Conservation (phyloP, 2,113 vertebrate species). For the Arizona elegans region DNA sequence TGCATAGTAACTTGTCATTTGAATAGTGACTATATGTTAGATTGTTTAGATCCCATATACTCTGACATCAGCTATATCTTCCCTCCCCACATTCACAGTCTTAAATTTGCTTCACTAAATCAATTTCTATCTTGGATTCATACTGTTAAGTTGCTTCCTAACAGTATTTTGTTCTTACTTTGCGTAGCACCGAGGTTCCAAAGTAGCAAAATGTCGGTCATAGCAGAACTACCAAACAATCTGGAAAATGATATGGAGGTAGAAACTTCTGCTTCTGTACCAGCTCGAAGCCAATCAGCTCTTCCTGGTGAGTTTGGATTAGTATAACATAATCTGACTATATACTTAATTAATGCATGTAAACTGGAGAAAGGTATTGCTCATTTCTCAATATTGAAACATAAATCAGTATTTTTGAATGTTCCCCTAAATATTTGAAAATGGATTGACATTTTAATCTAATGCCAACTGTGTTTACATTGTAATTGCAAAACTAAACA, state of each 20-base stretch:
- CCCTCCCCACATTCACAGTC: neutral
- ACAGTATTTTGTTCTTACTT: neutral
- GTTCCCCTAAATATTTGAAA: neutral
- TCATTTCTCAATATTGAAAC: neutral
- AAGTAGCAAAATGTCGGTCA: slow-evolving; percentile 63
- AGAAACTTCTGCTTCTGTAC: slow-evolving; percentile 51
- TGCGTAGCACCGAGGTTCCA: slow-evolving; percentile 62
- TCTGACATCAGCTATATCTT: neutral
- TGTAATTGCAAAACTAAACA: neutral
- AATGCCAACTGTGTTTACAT: neutral
- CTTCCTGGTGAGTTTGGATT: slow-evolving; percentile 60
- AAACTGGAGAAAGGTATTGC: neutral
- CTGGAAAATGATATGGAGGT: slow-evolving; percentile 70
- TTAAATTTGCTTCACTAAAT: neutral
- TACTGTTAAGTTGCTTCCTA: neutral
- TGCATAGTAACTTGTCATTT: neutral
- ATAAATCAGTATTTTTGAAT: neutral
- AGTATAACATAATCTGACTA: neutral
- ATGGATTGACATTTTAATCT: neutral
- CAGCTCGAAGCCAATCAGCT: slow-evolving; percentile 40
- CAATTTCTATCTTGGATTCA: slow-evolving; percentile 3
- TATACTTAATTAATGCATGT: neutral
- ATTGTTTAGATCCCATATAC: neutral
- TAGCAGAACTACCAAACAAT: slow-evolving; percentile 54
- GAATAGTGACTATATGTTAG: neutral